These are phyloP conservation scores for Umimayanthus chanpuru DNA, from an alignment of 92 coral and sea anemone genomes.

Conservation along the genomic window DNA sequence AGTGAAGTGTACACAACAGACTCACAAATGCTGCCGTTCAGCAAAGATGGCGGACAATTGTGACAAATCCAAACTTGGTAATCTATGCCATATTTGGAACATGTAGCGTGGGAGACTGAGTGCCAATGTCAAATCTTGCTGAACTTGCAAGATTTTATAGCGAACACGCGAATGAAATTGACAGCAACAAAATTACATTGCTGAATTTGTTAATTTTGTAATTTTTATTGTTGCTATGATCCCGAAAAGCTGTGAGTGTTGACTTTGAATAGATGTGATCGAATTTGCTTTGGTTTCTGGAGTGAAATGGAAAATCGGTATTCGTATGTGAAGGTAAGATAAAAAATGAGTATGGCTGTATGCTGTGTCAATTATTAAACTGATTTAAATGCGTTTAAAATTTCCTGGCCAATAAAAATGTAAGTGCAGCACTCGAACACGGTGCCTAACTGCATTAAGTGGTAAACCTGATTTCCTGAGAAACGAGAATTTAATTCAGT, in stretches of 20 bases:
- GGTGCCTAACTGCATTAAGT: too few species aligned
- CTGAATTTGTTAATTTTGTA: background rate
- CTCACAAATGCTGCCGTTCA: background rate
- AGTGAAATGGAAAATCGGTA: conserved; percentile 8
- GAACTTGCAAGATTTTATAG: background rate
- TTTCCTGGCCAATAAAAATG: too few species aligned
- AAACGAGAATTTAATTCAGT: too few species aligned
- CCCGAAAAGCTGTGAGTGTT: background rate
- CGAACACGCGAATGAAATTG: background rate
- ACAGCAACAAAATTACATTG: background rate
- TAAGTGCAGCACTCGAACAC: too few species aligned
- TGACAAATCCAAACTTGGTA: conserved; percentile 39
- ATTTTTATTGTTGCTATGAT: background rate
- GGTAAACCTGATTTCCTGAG: too few species aligned
- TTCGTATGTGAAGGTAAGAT: background rate
- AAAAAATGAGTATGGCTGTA: too few species aligned
- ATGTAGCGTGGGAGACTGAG: background rate
- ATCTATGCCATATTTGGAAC: conserved; percentile 26
- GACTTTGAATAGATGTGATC: background rate
- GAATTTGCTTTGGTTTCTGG: background rate
- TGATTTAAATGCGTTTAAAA: too few species aligned
- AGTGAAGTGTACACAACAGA: background rate
- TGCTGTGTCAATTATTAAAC: too few species aligned
- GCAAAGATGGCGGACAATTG: conserved; percentile 33
- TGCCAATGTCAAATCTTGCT: background rate